phyloP scores from a whole-genome alignment of 2,888 invertebrate genomes.

The Thymelicus sylvestris region DNA sequence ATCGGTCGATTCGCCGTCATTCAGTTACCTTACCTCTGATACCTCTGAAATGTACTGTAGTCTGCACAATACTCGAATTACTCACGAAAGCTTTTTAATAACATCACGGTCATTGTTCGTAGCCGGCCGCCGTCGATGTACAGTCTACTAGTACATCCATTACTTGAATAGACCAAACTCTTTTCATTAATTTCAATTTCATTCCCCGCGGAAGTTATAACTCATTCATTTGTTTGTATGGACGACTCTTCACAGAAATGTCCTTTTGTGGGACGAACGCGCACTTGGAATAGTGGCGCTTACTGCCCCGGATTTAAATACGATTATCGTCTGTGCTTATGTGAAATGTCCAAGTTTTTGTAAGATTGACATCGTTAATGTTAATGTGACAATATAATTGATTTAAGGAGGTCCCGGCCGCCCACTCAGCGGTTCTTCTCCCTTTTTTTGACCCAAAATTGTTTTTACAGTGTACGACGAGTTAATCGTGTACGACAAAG shows the following conservation, averaged over 20 bases:
- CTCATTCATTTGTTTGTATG: constrained; percentile 57
- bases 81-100: constrained; percentile 13
- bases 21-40: too few species aligned
- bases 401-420: constrained; percentile 47
- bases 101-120: constrained; percentile 10
- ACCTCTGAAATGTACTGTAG: neutral
- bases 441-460: constrained; percentile 26
- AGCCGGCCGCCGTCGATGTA: neutral
- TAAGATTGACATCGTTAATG: constrained; percentile 46
- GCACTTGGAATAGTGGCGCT: constrained; percentile 12
- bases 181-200: constrained; percentile 42
- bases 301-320: constrained; percentile 15
- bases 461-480: neutral
- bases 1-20: too few species aligned
- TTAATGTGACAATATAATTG: constrained; percentile 52
- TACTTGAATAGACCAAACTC: constrained; percentile 38
- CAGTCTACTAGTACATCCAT: neutral
- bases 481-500: too few species aligned
- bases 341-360: constrained; percentile 40
- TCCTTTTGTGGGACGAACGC: constrained; percentile 48
- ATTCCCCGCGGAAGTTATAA: constrained; percentile 54
- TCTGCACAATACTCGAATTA: neutral
- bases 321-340: constrained; percentile 22
- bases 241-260: constrained; percentile 33
- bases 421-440: constrained; percentile 43